A percentile compares a stretch with the other conserved stretches of the same genome.
These are phyloP conservation scores for Formica selysi DNA, from an alignment of 1,140 invertebrate genomes.

Conservation along the genomic window DNA sequence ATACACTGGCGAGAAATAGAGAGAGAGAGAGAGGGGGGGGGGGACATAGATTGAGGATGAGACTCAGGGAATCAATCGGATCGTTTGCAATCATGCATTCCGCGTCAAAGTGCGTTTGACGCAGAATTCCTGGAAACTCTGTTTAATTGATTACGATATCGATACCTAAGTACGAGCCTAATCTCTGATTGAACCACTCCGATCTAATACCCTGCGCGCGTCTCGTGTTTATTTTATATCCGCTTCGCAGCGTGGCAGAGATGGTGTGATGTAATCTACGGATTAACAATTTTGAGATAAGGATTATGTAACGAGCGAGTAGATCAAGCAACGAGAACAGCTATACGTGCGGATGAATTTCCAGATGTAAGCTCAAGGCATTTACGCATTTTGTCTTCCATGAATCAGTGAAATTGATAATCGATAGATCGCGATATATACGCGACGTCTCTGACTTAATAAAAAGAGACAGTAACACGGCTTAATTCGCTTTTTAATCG, in stretches of 20 bases:
- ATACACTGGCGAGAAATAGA: conserved; percentile 20
- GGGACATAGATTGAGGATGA: conserved; percentile 16
- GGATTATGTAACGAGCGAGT: conserved; percentile 45
- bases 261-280: neutral
- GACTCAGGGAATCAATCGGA: conserved; percentile 65
- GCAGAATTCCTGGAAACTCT: neutral
- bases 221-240: conserved; percentile 55
- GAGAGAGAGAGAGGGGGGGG: neutral
- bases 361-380: neutral
- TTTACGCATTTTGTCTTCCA: neutral
- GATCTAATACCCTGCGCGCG: conserved; percentile 13
- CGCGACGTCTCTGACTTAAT: neutral
- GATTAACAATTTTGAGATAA: conserved; percentile 50
- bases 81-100: conserved; percentile 44
- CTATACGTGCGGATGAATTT: conserved; percentile 15
- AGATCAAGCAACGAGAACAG: neutral
- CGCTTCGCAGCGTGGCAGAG: conserved; percentile 9
- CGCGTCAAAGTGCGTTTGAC: conserved; percentile 49
- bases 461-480: neutral
- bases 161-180: neutral
- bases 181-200: conserved; percentile 9
- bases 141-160: conserved; percentile 55
- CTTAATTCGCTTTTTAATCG: neutral
- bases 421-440: neutral
- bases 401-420: conserved; percentile 14